Evolutionary conservation across 2,113 vertebrate genomes (phyloP).

Genomic region (Boulengeromyrus knoepffleri): DNA sequence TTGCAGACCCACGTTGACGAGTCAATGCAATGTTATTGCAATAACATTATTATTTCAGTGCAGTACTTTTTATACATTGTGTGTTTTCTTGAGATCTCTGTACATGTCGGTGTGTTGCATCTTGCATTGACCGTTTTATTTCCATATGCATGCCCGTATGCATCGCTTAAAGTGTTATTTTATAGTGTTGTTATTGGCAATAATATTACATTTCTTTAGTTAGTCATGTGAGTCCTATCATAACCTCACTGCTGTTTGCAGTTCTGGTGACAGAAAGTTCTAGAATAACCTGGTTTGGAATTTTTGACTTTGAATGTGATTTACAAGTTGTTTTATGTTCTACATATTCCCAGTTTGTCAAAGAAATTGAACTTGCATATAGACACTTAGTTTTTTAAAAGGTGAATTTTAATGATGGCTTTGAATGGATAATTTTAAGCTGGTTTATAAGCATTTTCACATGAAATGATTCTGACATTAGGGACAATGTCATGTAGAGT

Average conservation of each 20-base stretch:
- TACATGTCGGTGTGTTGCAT: background rate
- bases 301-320: background rate
- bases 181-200: background rate
- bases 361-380: background rate
- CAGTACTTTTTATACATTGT: background rate
- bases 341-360: background rate
- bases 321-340: background rate
- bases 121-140: background rate
- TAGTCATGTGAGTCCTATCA: background rate
- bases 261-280: background rate
- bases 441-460: background rate
- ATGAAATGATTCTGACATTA: background rate
- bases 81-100: background rate
- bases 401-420: background rate
- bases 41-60: background rate
- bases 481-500: background rate
- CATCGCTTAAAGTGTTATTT: background rate
- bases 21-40: background rate
- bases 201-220: background rate
- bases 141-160: background rate
- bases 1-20: background rate
- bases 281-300: background rate
- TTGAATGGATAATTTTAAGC: background rate
- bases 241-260: background rate
- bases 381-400: background rate